These are phyloP conservation scores for Dysmachus trigonus DNA, from an alignment of 2,888 invertebrate species.

Conservation along the genomic window DNA sequence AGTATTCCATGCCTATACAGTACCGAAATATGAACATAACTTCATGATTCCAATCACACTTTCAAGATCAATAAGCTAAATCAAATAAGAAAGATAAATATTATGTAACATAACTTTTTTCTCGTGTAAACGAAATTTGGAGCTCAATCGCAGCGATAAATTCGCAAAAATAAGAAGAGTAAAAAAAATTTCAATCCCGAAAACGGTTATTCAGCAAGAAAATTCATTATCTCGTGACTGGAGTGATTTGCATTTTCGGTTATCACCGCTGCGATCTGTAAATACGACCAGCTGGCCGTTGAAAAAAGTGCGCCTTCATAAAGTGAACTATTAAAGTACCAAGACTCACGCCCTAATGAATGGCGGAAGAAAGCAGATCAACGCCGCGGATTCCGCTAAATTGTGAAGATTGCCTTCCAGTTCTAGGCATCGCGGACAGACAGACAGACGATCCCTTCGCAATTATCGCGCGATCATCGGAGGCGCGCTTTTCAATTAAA, in stretches of 20 bases:
- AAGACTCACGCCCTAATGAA: constrained; percentile 7
- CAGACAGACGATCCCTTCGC: neutral
- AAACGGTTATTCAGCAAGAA: neutral
- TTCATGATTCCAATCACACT: neutral
- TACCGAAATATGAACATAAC: neutral
- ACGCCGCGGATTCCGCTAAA: neutral
- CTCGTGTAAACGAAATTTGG: neutral
- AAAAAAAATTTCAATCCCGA: neutral
- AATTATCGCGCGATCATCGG: constrained; percentile 34
- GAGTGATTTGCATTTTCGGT: constrained; percentile 26
- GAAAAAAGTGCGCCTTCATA: neutral
- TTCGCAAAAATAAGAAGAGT: neutral
- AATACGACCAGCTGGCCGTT: neutral
- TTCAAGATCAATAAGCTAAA: neutral
- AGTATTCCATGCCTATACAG: neutral
- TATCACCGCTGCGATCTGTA: neutral
- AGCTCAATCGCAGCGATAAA: neutral
- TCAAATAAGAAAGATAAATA: neutral
- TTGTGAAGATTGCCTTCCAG: constrained; percentile 2
- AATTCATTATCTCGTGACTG: constrained; percentile 21
- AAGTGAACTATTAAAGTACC: neutral
- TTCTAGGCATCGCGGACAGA: neutral
- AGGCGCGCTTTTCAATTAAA: constrained; percentile 38
- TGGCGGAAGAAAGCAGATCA: constrained; percentile 7
- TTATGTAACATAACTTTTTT: neutral